Conservation (phyloP, 2,797 vertebrate genomes). For the Molossus alvarezi region DNA sequence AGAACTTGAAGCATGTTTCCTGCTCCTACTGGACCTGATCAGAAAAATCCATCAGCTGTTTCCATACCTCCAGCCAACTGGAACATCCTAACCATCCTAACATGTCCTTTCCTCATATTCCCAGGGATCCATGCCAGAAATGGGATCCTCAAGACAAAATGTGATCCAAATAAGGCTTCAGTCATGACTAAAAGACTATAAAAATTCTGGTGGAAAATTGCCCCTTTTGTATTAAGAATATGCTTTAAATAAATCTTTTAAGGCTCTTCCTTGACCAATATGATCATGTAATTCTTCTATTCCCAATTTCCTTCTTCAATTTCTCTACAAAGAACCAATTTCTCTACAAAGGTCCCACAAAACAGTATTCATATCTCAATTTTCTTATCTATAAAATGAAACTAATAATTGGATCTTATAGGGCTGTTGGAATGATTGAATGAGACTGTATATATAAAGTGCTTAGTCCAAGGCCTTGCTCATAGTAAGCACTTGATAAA, state of each 20-base stretch:
- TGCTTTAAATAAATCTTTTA: neutral
- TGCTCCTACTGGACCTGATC: slow-evolving; percentile 77
- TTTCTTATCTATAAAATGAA: neutral
- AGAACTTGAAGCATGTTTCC: slow-evolving; percentile 80
- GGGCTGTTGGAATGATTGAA: neutral
- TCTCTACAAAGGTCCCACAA: neutral
- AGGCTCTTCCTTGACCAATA: neutral
- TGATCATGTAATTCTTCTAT: neutral
- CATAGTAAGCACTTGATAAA: neutral
- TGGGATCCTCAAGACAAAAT: slow-evolving; percentile 82
- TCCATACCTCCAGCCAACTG: slow-evolving; percentile 86
- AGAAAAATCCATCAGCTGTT: slow-evolving; percentile 86
- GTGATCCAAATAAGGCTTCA: slow-evolving; percentile 74
- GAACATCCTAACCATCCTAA: slow-evolving; percentile 87
- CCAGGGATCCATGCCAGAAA: slow-evolving; percentile 88
- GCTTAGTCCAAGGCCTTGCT: neutral
- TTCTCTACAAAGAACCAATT: neutral
- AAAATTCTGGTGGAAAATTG: slow-evolving; percentile 48
- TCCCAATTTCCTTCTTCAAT: neutral
- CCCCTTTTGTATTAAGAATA: neutral
- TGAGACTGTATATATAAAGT: neutral
- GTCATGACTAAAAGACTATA: slow-evolving; percentile 83
- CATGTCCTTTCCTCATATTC: slow-evolving; percentile 87
- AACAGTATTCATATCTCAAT: neutral
- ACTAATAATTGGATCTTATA: neutral